Evolutionary conservation across 2,113 vertebrate genomes (phyloP).

Genomic region (Heloderma charlesbogerti): DNA sequence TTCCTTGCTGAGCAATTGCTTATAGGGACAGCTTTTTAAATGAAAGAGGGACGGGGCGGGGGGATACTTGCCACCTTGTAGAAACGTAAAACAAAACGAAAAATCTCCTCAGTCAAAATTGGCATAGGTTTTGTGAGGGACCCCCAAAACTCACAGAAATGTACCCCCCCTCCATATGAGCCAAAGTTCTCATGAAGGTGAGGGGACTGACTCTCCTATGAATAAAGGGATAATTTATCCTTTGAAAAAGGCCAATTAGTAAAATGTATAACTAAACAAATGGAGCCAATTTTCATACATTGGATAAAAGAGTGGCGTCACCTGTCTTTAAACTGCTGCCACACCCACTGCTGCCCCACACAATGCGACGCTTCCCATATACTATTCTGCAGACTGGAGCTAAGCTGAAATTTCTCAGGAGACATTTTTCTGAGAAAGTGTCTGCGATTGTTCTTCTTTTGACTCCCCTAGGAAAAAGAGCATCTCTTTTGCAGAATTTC

Average conservation of each 20-base stretch:
- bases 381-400: not conserved
- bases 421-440: not conserved
- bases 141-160: too few relatives aligned
- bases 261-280: not conserved
- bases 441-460: not conserved
- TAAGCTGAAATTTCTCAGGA: not conserved
- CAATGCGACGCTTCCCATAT: fast-evolving
- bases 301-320: not conserved
- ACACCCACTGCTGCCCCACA: not conserved
- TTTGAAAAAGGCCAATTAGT: not conserved
- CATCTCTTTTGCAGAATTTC: not conserved
- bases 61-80: too few relatives aligned
- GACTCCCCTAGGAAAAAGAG: not conserved
- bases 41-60: not conserved
- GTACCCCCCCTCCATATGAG: not conserved
- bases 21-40: not conserved
- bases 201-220: not conserved
- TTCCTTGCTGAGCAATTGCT: not conserved
- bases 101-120: not conserved
- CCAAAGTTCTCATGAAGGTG: not conserved
- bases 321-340: not conserved
- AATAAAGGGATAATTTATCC: not conserved
- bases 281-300: not conserved
- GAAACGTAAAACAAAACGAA: too few relatives aligned
- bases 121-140: not conserved